A percentile compares a stretch with the other conserved stretches of the same genome.
These are phyloP conservation scores for Sinocyclocheilus anshuiensis DNA, from an alignment of 2,113 vertebrate genomes.

Conservation along the genomic window DNA sequence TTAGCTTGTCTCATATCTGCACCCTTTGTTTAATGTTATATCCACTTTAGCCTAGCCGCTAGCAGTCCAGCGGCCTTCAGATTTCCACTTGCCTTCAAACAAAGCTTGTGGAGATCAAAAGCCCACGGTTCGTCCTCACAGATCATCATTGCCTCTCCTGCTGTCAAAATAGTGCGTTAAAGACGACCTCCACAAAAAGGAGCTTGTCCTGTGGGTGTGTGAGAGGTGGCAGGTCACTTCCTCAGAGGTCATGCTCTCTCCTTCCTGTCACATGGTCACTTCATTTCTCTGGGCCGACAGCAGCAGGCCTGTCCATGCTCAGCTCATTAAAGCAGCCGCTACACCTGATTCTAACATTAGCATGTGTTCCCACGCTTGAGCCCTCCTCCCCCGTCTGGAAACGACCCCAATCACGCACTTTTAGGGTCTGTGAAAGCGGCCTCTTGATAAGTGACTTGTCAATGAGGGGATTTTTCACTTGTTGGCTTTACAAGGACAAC, in stretches of 20 bases:
- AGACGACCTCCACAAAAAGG: conserved; percentile 57
- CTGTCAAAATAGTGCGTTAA: conserved; percentile 58
- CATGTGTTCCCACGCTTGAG: conserved; percentile 57
- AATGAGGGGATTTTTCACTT: conserved; percentile 33
- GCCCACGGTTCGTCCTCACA: conserved; percentile 8
- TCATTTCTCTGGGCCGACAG: conserved; percentile 59
- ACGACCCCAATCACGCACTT: conserved; percentile 53
- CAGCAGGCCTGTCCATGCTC: conserved; percentile 47
- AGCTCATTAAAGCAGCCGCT: conserved; percentile 44
- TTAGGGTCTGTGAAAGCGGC: conserved; percentile 54
- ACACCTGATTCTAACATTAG: conserved; percentile 58
- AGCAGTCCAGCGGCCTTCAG: not conserved
- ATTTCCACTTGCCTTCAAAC: conserved; percentile 17
- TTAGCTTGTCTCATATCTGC: too few species aligned
- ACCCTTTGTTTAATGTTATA: not conserved
- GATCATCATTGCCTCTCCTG: conserved; percentile 47
- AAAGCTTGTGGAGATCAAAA: conserved; percentile 45
- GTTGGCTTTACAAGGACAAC: not conserved
- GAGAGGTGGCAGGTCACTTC: conserved; percentile 71
- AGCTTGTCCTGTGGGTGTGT: conserved; percentile 45
- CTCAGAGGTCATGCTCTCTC: conserved; percentile 63
- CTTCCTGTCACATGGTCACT: conserved; percentile 65
- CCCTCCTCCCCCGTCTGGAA: conserved; percentile 42
- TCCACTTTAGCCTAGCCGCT: not conserved
- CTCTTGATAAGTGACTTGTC: conserved; percentile 44